phyloP scores from a whole-genome alignment of 2,113 vertebrate species.

The Anarrhichthys ocellatus region DNA sequence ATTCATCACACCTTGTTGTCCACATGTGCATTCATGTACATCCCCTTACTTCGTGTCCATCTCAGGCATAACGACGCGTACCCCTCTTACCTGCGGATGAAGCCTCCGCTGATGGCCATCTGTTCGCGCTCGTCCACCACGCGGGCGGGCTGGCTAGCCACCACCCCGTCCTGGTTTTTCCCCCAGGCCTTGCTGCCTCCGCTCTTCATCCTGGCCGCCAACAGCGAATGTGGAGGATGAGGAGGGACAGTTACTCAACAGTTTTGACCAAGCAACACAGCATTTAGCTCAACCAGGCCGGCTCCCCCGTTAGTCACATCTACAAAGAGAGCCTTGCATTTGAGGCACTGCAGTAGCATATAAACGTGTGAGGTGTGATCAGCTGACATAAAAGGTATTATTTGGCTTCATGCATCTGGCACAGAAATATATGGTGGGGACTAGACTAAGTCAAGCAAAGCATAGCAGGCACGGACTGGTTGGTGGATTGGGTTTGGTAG shows the following conservation, averaged over 20 bases:
- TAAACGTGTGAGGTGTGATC: conserved; percentile 37
- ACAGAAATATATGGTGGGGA: conserved; percentile 75
- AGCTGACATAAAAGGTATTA: conserved; percentile 66
- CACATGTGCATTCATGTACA: neutral
- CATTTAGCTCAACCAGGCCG: conserved; percentile 56
- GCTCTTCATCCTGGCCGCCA: conserved; percentile 93
- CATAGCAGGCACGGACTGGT: conserved; percentile 76
- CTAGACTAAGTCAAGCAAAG: conserved; percentile 81
- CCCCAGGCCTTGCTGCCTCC: conserved; percentile 98
- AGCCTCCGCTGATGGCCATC: conserved; percentile 99
- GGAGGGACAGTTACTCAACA: conserved; percentile 73
- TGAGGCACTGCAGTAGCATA: conserved; percentile 47
- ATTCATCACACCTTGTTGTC: neutral
- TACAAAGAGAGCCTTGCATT: conserved; percentile 64
- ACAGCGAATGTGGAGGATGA: conserved; percentile 71
- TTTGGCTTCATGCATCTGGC: conserved; percentile 76
- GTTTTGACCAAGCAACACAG: neutral
- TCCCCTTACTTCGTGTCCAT: neutral
- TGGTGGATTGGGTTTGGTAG: conserved; percentile 51
- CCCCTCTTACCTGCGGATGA: conserved; percentile 94
- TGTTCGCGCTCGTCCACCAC: conserved; percentile 99
- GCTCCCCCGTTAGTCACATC: conserved; percentile 44
- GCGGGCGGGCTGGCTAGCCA: conserved; percentile 98
- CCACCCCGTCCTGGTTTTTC: conserved; percentile 99
- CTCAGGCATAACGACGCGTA: too few relatives aligned